These are phyloP conservation scores for Hiodon tergisus DNA, from an alignment of 2,113 vertebrate genomes.

Conservation along the genomic window DNA sequence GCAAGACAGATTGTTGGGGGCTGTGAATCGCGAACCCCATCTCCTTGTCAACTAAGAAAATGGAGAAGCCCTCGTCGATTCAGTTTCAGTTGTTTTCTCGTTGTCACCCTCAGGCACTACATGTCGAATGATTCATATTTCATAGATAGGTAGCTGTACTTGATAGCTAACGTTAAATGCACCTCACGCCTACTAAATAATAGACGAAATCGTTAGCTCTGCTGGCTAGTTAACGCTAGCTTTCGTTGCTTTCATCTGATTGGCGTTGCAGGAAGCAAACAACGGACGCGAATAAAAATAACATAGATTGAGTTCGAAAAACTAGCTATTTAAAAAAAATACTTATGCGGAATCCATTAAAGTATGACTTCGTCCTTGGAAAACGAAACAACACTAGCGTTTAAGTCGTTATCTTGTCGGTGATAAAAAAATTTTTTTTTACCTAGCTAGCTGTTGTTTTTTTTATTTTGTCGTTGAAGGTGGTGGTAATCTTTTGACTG, in stretches of 20 bases:
- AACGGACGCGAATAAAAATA: constrained; percentile 5
- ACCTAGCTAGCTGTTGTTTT: neutral
- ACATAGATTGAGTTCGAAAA: neutral
- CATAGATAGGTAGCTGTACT: neutral
- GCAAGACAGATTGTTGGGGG: constrained; percentile 3
- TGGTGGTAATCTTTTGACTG: neutral
- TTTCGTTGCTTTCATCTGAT: constrained; percentile 24
- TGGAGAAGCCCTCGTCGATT: constrained; percentile 32
- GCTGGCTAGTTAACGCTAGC: constrained; percentile 17
- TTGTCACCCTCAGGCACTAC: constrained; percentile 11
- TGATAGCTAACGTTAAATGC: neutral
- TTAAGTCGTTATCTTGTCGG: neutral
- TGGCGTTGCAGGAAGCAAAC: constrained; percentile 22
- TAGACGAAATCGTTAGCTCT: constrained; percentile 11
- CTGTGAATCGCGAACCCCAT: constrained; percentile 13
- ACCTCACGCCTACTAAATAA: neutral
- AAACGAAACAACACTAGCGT: neutral
- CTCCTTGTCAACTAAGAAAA: constrained; percentile 26
- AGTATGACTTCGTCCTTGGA: neutral
- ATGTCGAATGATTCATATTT: neutral
- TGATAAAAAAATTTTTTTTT: neutral
- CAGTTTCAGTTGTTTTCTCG: neutral
- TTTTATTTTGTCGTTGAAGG: neutral
- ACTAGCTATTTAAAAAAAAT: no score
- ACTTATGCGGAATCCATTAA: no score